Evolutionary conservation across 1,140 invertebrate species (phyloP), one percentile per base, ranked within the genome.

Genomic region (Brachionus sp.): DNA sequence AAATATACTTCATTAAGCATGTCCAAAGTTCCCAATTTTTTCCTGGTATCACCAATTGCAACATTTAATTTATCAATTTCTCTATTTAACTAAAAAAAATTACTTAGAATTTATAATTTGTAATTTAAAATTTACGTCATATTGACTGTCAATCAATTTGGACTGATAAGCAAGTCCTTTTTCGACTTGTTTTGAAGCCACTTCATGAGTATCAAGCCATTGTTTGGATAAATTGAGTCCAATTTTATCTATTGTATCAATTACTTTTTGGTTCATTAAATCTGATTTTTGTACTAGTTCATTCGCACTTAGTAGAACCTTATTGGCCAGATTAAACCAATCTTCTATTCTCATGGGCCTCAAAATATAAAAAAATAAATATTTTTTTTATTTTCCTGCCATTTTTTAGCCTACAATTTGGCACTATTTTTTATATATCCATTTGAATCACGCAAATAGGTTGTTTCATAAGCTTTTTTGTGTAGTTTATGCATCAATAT

Each of bases 281-380:
- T 80, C 33, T 13, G 62, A 57, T 13, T 66, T 25, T 62, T 57
- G 19, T 2, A 80, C 37, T 7, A 66, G 37, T 19, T 62, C 16
- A n/a, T 80, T 23, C 3, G 19, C 23, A 9, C 19, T 50, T 13
- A 13, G 2, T 57, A 80, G 33, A 19, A n/a, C 62, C 19, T 13
- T 44, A 3, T 25, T 80, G 1, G 77, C 46, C 35, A 80, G 19
- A 23, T 35, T 66, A 12, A 80, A 44, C 77, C 77, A 80, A 39
- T 80, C 62, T 13, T 44, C 62, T 57, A 66, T 57, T 66, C 16
- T 66, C 77, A 80, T 80, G 13, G 77, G 77, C 10, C 77, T 80
- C 57, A 13, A 35, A 39, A 23, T 16, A 19, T 16, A 44, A 62
- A 37, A 77, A 16, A 33, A 46, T 19, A 29, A 29, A 77, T n/a